phyloP scores from a whole-genome alignment of 1,140 invertebrate species.

The Papilio polytes region DNA sequence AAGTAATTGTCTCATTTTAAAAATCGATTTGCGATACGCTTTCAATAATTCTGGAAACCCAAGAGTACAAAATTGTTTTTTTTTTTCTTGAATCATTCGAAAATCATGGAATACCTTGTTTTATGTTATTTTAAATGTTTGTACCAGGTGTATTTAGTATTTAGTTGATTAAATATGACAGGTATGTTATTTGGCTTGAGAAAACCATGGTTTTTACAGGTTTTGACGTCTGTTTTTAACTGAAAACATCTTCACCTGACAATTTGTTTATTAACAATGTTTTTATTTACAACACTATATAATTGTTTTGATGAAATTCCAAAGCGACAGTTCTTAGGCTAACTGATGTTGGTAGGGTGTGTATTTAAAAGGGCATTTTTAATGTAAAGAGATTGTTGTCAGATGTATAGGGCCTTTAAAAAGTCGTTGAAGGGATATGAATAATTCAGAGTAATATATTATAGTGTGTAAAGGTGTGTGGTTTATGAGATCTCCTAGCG shows the following conservation, averaged over 20 bases:
- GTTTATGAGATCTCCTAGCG: slow-evolving; percentile 3
- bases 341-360: slow-evolving; percentile 28
- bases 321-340: slow-evolving; percentile 22
- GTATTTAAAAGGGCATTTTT: slow-evolving; percentile 38
- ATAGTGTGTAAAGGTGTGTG: slow-evolving; percentile 35
- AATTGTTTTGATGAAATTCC: background rate
- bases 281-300: background rate
- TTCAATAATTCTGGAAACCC: background rate
- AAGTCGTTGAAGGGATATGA: slow-evolving; percentile 13
- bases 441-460: slow-evolving; percentile 40
- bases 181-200: background rate
- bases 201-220: background rate
- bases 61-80: slow-evolving; percentile 22
- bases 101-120: background rate
- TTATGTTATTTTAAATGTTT: background rate
- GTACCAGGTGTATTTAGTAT: background rate
- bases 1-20: background rate
- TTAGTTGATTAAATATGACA: background rate
- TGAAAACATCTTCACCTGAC: background rate
- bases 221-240: background rate
- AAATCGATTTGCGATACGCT: background rate
- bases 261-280: background rate
- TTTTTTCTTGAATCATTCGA: background rate
- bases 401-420: slow-evolving; percentile 36
- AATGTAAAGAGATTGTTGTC: slow-evolving; percentile 44